These are phyloP conservation scores for Chionis minor DNA, from an alignment of 2,113 vertebrate species.

Conservation along the genomic window DNA sequence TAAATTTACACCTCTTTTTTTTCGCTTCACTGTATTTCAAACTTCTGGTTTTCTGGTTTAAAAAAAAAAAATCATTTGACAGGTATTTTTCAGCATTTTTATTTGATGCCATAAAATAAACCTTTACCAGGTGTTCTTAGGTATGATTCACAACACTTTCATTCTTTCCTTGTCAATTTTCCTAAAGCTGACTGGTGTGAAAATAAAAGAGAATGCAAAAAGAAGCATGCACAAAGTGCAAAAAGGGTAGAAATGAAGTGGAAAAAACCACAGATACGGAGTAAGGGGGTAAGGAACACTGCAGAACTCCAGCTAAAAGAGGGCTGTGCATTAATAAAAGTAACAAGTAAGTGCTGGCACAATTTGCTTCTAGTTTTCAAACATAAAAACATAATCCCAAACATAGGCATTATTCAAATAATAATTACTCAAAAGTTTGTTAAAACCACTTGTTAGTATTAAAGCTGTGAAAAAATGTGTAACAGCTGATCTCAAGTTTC, in stretches of 20 bases:
- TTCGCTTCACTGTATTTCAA: background rate
- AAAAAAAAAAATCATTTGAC: background rate
- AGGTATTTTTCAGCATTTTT: constrained; percentile 59
- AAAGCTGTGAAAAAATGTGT: background rate
- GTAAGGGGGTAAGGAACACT: background rate
- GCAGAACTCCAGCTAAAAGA: background rate
- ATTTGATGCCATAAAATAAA: constrained; percentile 57
- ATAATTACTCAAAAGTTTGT: background rate
- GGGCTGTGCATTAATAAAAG: background rate
- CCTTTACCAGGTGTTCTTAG: constrained; percentile 17
- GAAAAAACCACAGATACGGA: background rate
- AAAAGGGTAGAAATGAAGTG: background rate
- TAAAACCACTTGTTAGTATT: background rate
- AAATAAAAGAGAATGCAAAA: background rate
- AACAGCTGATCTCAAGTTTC: background rate
- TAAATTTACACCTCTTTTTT: constrained; percentile 40
- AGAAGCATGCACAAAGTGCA: background rate
- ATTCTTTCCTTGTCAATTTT: constrained; percentile 15
- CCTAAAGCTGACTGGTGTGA: background rate
- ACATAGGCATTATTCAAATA: background rate
- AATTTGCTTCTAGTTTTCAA: background rate
- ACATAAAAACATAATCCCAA: background rate
- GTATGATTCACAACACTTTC: background rate
- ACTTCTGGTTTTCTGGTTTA: constrained; percentile 35
- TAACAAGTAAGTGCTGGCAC: background rate